Conservation (phyloP, 1,140 invertebrate species). For the Probaryconus sp. region DNA sequence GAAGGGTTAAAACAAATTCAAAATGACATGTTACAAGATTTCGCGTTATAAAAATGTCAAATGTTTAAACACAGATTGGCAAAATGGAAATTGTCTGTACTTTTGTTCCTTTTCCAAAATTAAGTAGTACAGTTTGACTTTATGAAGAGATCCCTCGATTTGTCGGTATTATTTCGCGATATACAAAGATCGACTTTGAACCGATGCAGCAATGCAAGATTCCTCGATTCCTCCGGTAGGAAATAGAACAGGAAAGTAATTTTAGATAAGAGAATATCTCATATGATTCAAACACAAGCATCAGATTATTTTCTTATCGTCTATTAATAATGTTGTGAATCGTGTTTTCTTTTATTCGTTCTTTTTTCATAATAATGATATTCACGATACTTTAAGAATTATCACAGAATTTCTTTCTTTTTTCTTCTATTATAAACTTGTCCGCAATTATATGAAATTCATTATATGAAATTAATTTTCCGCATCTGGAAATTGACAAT, state of each 20-base stretch:
- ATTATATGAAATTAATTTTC: too few species aligned
- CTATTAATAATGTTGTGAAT: constrained; percentile 32
- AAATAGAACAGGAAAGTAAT: constrained; percentile 69
- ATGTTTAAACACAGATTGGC: constrained; percentile 54
- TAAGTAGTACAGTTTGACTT: constrained; percentile 46
- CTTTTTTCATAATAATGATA: not conserved
- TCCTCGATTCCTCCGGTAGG: constrained; percentile 53
- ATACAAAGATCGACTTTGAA: constrained; percentile 59
- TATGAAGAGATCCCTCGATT: constrained; percentile 67
- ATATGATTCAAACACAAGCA: constrained; percentile 64
- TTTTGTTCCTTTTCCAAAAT: constrained; percentile 19
- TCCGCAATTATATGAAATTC: constrained; percentile 13
- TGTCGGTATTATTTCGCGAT: constrained; percentile 69
- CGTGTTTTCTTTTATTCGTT: not conserved
- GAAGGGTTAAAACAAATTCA: constrained; percentile 18
- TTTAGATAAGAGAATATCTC: constrained; percentile 71
- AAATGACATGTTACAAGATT: constrained; percentile 25
- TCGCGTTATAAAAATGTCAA: constrained; percentile 35
- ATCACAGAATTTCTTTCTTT: too few species aligned
- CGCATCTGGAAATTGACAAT: too few species aligned
- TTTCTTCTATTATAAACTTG: constrained; percentile 17
- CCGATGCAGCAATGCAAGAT: constrained; percentile 57
- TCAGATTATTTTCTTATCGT: constrained; percentile 65
- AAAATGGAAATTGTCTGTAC: constrained; percentile 60
- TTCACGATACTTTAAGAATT: too few species aligned